Percentiles rank a stretch among this genome's conserved stretches.
These are phyloP conservation scores for Ginglymostoma cirratum DNA, from an alignment of 2,113 vertebrate genomes.

Conservation along the genomic window DNA sequence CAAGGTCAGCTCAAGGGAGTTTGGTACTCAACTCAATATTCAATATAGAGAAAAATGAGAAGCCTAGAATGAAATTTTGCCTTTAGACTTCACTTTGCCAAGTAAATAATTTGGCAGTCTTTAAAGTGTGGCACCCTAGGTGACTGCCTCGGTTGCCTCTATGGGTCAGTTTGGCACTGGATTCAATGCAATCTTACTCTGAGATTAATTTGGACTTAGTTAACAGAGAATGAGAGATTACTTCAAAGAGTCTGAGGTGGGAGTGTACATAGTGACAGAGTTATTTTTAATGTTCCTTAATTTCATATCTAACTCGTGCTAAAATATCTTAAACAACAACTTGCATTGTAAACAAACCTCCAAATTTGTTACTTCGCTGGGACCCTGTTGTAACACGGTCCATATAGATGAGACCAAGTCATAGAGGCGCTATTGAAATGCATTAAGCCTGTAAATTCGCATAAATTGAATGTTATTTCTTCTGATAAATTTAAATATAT, in stretches of 20 bases:
- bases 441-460: background rate
- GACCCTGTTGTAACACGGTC: background rate
- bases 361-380: background rate
- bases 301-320: background rate
- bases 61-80: no score
- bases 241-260: background rate
- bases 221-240: background rate
- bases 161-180: no score
- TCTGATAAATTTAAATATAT: background rate
- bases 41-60: no score
- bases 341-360: background rate
- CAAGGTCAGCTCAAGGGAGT: no score
- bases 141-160: no score
- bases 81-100: no score
- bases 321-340: background rate
- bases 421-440: background rate
- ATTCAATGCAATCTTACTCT: background rate
- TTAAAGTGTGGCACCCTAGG: no score
- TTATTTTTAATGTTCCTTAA: background rate
- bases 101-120: no score
- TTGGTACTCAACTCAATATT: no score
- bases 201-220: background rate
- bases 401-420: background rate
- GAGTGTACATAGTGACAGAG: background rate
- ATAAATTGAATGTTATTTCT: background rate